These are phyloP conservation scores for Brachypterus glaber DNA, from an alignment of 2,888 invertebrate species.

Conservation along the genomic window DNA sequence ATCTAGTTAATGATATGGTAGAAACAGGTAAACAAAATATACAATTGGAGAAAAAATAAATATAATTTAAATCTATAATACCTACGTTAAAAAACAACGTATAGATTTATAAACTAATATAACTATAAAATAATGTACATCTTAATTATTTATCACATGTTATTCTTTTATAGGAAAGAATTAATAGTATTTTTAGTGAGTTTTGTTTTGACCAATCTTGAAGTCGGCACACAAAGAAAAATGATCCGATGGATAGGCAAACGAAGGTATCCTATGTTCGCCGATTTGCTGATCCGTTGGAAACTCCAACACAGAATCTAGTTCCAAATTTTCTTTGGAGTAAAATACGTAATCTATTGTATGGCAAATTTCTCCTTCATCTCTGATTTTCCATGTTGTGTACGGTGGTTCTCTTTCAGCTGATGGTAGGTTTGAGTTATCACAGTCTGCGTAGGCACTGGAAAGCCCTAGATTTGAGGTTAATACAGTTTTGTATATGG, in stretches of 20 bases:
- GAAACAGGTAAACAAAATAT: too few species aligned
- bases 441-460: conserved; percentile 46
- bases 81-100: too few species aligned
- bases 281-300: conserved; percentile 60
- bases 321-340: conserved; percentile 47
- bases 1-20: too few species aligned
- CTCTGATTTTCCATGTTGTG: conserved; percentile 68
- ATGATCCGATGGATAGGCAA: conserved; percentile 66
- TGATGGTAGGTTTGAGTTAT: conserved; percentile 18
- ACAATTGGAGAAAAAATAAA: too few species aligned
- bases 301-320: conserved; percentile 48
- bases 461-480: conserved; percentile 39
- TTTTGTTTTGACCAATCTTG: conserved; percentile 18
- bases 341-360: conserved; percentile 70
- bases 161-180: too few species aligned
- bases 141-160: too few species aligned
- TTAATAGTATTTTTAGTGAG: too few species aligned
- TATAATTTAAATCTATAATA: too few species aligned
- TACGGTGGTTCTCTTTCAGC: conserved; percentile 52
- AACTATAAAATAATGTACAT: too few species aligned
- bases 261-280: conserved; percentile 54
- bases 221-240: conserved; percentile 63
- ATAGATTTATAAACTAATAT: too few species aligned
- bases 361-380: conserved; percentile 60
- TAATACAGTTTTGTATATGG: conserved; percentile 54